Conservation (phyloP, 2,888 invertebrate genomes). For the Eristalinus aeneus region DNA sequence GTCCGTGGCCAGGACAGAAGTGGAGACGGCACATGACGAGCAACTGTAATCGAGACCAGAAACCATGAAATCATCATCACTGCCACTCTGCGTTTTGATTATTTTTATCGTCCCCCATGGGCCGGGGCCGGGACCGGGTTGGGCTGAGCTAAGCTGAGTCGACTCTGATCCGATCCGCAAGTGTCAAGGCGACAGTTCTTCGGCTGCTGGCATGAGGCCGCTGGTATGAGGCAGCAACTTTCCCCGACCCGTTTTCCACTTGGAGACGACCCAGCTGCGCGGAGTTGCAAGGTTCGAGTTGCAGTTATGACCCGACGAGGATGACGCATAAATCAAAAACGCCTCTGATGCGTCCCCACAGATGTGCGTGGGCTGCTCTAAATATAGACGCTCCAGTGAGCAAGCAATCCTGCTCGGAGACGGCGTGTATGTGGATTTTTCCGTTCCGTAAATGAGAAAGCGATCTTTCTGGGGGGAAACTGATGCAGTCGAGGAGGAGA, state of each 20-base stretch:
- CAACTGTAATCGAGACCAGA: constrained; percentile 44
- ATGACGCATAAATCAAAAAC: constrained; percentile 1
- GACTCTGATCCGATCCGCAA: background rate
- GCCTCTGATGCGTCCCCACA: background rate
- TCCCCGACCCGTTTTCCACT: background rate
- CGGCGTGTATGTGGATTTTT: background rate
- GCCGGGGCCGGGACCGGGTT: background rate
- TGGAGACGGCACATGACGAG: background rate
- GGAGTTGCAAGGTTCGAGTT: background rate
- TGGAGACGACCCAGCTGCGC: background rate
- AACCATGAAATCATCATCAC: constrained; percentile 34
- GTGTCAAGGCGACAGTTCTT: background rate
- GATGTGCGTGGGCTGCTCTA: constrained; percentile 31
- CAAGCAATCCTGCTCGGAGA: background rate
- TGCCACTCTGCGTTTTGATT: background rate
- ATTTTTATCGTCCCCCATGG: background rate
- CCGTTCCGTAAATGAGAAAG: background rate
- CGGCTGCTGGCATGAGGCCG: background rate
- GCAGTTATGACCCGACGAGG: background rate
- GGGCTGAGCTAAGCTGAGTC: background rate
- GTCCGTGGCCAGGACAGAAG: background rate
- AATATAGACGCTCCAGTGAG: constrained; percentile 27
- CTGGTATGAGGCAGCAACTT: background rate
- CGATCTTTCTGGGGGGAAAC: constrained; percentile 1
- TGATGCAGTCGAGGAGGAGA: constrained; percentile 32